Evolutionary conservation across 2,888 invertebrate species (phyloP), one percentile per base, ranked within the genome.

Genomic region (Euplagia quadripunctaria): DNA sequence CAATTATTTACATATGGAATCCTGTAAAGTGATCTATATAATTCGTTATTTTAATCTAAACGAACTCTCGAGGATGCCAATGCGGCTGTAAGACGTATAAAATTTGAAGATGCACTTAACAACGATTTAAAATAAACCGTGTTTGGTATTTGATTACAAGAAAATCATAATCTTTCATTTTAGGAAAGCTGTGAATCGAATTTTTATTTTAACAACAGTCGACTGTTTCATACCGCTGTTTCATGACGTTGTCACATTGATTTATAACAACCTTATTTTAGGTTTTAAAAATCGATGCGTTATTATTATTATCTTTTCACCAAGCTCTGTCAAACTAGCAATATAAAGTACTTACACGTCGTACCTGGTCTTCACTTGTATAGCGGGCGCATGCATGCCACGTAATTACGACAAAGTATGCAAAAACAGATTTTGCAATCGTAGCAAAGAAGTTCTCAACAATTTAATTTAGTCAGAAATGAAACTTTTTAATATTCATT

Each of bases 401-500:
- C 42, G 14, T 64, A 49, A 17, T n/a, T 51, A 49, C 17, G 51
- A 42, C 42, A 16, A 17, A 31, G 11, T 51, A 11, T 49, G 42
- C n/a, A 42, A 64, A 17, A 64, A 64, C 20, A 63, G 14, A 31
- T 4, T 58, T 43, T 7, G 31, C 20, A 61, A 61, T 17, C 5
- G 1, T 5, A 52, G 1, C n/a, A 55, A 55, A n/a, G 55, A 7
- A 55, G 46, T 49, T n/a, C 11, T 5, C 17, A 63, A 64, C 51
- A 55, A 16, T 16, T 42, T 1, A 67, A 42, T 52, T 49, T 16
- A 42, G 16, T 63, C 5, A 72, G 16, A 71, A 65, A 42, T 16
- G 7, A 49, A 64, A 58, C 41, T 20, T 58, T 58, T 58, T 58
- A 11, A 58, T 20, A 58, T 71, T 46, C n/a, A 14, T 72, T 20